A percentile compares a stretch with the other conserved stretches of the same genome.
Evolutionary conservation across 2,888 invertebrate species (phyloP).

Genomic region (Metacarcinus magister): DNA sequence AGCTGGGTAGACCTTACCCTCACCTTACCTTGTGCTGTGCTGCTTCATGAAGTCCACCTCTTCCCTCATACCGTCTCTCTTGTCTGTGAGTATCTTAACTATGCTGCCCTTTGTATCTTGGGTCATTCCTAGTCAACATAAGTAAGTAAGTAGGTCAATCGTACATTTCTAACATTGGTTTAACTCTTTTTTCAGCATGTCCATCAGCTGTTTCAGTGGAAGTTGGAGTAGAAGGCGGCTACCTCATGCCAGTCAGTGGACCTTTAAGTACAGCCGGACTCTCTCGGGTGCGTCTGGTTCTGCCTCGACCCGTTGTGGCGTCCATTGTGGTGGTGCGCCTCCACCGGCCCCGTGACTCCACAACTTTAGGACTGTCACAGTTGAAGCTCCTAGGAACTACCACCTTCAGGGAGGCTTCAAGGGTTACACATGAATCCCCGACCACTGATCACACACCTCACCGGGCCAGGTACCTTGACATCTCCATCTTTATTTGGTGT

Average conservation of each 20-base stretch:
- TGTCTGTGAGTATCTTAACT: conserved; percentile 87
- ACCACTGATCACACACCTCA: conserved; percentile 73
- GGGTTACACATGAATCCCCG: conserved; percentile 69
- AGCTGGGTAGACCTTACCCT: conserved; percentile 93
- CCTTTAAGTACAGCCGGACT: conserved; percentile 94
- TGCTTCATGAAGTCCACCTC: conserved; percentile 93
- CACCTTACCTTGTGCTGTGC: conserved; percentile 93
- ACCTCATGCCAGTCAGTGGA: conserved; percentile 92
- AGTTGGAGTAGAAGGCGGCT: conserved; percentile 91
- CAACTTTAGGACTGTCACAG: conserved; percentile 94
- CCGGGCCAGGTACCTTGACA: conserved; percentile 84
- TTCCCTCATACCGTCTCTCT: conserved; percentile 94
- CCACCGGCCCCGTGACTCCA: conserved; percentile 94
- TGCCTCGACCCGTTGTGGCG: conserved; percentile 93
- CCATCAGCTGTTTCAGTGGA: conserved; percentile 95
- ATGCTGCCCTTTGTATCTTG: not conserved
- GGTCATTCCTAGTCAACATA: not conserved
- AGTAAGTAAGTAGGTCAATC: not conserved
- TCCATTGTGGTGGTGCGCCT: conserved; percentile 91
- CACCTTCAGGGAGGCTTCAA: conserved; percentile 88
- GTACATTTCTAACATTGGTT: not conserved
- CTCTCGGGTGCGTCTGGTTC: conserved; percentile 92
- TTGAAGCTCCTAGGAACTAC: conserved; percentile 93
- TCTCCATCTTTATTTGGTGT: not conserved
- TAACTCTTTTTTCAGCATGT: conserved; percentile 88